A percentile compares a stretch with the other conserved stretches of the same genome.
These are phyloP conservation scores for Zoroaster sp. DNA, from an alignment of 53 echinoderm and acorn worm genomes.

Conservation along the genomic window DNA sequence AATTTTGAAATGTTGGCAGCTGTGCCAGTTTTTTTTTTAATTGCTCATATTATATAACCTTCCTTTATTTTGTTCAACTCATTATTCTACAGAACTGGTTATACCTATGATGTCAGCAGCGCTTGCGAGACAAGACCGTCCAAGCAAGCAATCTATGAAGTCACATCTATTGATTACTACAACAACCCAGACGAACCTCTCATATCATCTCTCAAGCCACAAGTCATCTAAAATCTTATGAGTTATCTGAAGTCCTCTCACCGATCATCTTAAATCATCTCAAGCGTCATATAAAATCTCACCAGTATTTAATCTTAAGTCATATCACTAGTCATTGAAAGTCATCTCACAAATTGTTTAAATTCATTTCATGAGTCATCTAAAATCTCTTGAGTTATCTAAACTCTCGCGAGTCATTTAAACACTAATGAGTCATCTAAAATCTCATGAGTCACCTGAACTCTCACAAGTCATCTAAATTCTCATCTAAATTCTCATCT, in stretches of 20 bases:
- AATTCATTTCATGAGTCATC: too few relatives aligned
- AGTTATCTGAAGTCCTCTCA: not conserved
- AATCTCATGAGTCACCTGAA: not conserved
- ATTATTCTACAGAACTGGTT: conserved; percentile 49
- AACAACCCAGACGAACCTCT: conserved; percentile 84
- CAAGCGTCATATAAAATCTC: too few relatives aligned
- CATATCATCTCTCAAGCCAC: conserved; percentile 68
- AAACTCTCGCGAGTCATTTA: too few relatives aligned
- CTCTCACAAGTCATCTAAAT: too few relatives aligned
- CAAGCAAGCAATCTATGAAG: conserved; percentile 97
- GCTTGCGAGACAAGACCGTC: conserved; percentile 82
- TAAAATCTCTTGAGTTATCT: too few relatives aligned
- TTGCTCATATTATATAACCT: too few relatives aligned
- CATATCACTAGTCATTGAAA: too few relatives aligned
- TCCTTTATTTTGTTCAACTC: not conserved
- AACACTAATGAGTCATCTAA: conserved; percentile 66
- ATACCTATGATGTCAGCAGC: conserved; percentile 90
- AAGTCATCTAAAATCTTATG: conserved; percentile 52
- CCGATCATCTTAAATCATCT: not conserved
- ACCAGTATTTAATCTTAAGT: too few relatives aligned
- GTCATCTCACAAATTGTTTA: too few relatives aligned
- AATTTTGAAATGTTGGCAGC: too few relatives aligned
- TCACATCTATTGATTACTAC: conserved; percentile 75
- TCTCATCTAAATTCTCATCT: too few relatives aligned
- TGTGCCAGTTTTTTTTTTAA: too few relatives aligned